Percentiles rank a stretch among this genome's conserved stretches.
phyloP scores from a whole-genome alignment of 1,140 invertebrate species.

The Neodiprion pinetum region DNA sequence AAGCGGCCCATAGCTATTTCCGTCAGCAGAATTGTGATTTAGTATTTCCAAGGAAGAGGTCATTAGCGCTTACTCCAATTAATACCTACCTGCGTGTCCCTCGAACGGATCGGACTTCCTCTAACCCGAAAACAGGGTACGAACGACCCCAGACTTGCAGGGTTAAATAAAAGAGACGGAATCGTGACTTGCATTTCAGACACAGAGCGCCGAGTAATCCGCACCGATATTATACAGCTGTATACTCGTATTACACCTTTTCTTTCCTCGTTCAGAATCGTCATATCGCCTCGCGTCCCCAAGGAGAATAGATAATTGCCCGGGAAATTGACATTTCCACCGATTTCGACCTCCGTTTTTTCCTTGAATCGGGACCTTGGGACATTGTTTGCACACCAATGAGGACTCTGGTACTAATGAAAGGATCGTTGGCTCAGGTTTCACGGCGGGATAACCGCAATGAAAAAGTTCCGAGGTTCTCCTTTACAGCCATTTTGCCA shows the following conservation, averaged over 20 bases:
- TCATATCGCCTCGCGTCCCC: neutral
- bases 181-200: neutral
- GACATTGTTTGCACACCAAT: neutral
- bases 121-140: neutral
- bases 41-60: slow-evolving; percentile 2
- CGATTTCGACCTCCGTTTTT: neutral
- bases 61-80: neutral
- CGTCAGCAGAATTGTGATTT: slow-evolving; percentile 5
- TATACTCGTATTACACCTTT: neutral
- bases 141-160: neutral
- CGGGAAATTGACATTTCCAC: neutral
- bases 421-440: neutral
- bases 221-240: neutral
- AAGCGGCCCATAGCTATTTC: neutral
- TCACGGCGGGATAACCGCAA: neutral
- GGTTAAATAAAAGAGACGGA: neutral
- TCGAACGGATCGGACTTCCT: neutral
- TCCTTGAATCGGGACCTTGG: neutral
- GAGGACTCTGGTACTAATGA: neutral
- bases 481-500: neutral
- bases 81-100: neutral
- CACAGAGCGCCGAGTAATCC: neutral
- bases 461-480: neutral
- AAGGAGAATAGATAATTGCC: slow-evolving; percentile 2
- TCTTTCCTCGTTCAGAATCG: neutral